Percentiles rank a stretch among this genome's conserved stretches.
phyloP scores from a whole-genome alignment of 1,140 invertebrate genomes.

The Zeugodacus cucurbitae region DNA sequence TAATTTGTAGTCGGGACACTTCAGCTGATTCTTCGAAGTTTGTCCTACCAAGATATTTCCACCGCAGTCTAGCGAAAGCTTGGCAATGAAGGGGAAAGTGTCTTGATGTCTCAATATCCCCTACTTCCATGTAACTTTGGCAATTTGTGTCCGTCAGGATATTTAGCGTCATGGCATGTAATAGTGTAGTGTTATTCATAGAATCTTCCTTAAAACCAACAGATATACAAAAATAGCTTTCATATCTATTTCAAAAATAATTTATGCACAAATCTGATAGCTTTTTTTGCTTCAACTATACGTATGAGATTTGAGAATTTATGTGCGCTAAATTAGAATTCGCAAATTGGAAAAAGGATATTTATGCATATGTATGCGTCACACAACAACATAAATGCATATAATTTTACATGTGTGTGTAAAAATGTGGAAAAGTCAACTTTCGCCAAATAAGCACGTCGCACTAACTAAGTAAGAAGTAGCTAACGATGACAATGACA shows the following conservation, averaged over 20 bases:
- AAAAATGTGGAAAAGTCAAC: not conserved
- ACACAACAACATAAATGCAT: not conserved
- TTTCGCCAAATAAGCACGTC: not conserved
- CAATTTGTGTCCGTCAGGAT: no score
- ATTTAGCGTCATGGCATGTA: no score
- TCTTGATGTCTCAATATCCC: no score
- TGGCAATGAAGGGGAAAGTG: no score
- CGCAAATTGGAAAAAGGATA: constrained; percentile 32
- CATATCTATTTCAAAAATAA: not conserved
- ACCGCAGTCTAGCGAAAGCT: no score
- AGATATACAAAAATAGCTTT: no score
- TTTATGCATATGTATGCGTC: not conserved
- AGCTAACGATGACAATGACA: constrained; percentile 30
- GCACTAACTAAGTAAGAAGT: not conserved
- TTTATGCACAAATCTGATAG: constrained; percentile 1
- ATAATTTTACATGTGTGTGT: not conserved
- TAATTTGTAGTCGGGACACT: no score
- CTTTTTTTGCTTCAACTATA: not conserved
- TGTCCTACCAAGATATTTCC: no score
- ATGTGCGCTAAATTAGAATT: not conserved
- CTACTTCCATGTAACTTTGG: no score
- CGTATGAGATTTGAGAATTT: not conserved
- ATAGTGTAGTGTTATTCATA: no score
- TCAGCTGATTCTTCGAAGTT: no score
- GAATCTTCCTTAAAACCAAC: no score